Base-by-base conservation (phyloP, 92 coral and sea anemone genomes). In the Ricordea florida region DNA sequence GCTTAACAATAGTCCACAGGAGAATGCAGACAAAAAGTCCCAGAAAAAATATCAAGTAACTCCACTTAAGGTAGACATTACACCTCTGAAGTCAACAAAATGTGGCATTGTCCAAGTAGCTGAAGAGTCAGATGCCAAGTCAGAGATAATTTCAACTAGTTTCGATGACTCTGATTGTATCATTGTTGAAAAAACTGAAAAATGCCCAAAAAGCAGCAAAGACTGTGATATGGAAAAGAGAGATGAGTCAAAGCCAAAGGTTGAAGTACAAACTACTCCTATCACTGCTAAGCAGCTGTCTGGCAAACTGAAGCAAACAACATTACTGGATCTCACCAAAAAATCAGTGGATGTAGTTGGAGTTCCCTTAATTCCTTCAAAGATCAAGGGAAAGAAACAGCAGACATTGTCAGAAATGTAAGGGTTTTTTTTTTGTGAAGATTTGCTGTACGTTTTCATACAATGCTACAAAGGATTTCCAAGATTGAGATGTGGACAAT, bases 351-450 rank as follows among this genome's bases (percentile, higher is more conserved):
- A 50, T 1, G 72, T 66, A 15, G 27, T 15, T 23, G 67, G 11
- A 26, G 74, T 27, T 5, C 15, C 2, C 3, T n/a, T 34, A 28
- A 45, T n/a, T n/a, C n/a, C 76, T 4, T 41, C 68, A 42, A 75
- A 64, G 71, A 46, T 57, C 22, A 60, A 42, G 31, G 22, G 68
- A 43, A 89, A 89, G 72, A 86, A 87, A 46, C 96, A 90, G 66
- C 82, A 90, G 51, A 90, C 96, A 0, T 42, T 90, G 67, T 78
- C 96, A 18, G 89, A 90, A 78, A 90, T 90, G 96, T 90, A 73
- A 52, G 92, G 9, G 8, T 37, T 37, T 8, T 37, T 37, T n/a
- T 29, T 25, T 58, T 0, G 46, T 2, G 33, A 5, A 13, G 5
- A 0, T 20, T n/a, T n/a, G n/a, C n/a, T n/a, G n/a, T n/a, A n/a